Base-by-base conservation (phyloP, 2,888 invertebrate species). In the Anoplius nigerrimus region DNA sequence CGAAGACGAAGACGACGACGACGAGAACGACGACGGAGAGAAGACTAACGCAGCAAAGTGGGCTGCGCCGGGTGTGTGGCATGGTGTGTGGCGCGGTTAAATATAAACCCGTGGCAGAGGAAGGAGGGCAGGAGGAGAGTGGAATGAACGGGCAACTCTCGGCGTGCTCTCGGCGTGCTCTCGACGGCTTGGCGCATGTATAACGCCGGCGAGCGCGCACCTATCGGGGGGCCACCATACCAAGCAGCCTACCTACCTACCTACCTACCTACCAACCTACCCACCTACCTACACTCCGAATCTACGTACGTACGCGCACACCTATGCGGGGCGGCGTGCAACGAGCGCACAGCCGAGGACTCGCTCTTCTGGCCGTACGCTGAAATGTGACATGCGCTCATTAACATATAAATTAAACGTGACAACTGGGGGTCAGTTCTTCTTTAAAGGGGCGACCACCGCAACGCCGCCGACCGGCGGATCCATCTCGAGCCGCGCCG, bases 361-460 rank as follows among this genome's bases (percentile, higher is more conserved):
- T n/a, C n/a, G n/a, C n/a, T n/a, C n/a, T n/a, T n/a, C n/a, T n/a
- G n/a, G n/a, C 61, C 64, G 75, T 67, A 73, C 72, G 69, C 71
- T 78, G 77, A 80, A 83, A 82, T 75, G 80, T 81, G 84, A 82
- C 84, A 81, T 77, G 79, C 72, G 76, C 81, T 83, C 80, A 84
- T 83, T 84, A 84, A 84, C 84, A 82, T 84, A 84, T 84, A 84
- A 83, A 83, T 83, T 84, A 83, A 81, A 82, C 78, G 78, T 76
- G 81, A 84, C 82, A 83, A 81, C 79, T 82, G 75, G 75, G 78
- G 83, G 76, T 82, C 79, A 79, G 75, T 75, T 74, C 71, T 75
- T 65, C 71, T 74, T 69, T 64, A 64, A 69, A 61, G 60, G 65
- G 62, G 65, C 69, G 70, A 75, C 70, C 72, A 69, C 66, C 75